Evolutionary conservation across 2,888 invertebrate genomes (phyloP), one percentile per base, ranked within the genome.

Genomic region (Gerosis bhagava): DNA sequence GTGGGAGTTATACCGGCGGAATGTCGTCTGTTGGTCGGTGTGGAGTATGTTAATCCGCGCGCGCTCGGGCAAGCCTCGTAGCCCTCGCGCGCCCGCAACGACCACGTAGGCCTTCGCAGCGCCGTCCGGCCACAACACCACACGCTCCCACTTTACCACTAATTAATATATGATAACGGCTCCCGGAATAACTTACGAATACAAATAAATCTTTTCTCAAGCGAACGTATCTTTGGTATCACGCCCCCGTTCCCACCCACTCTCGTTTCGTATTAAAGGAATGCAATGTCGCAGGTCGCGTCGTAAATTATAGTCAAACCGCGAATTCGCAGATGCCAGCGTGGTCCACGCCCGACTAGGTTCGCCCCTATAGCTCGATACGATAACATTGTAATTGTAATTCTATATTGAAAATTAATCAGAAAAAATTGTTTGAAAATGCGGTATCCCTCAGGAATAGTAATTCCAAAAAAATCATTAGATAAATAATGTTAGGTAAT

Each of bases 1-100:
- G 90, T 92, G 89, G 91, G 91, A 84, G 90, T 92, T 67, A 79
- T 92, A 80, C 79, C 83, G 67, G 88, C 91, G 83, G 92, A 92
- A 83, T 91, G 90, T 83, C 90, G 91, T 72, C 90, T 84, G 72
- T 81, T 91, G 87, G 90, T 92, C 74, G 90, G 91, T 76, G 90
- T 90, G 73, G 92, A 92, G 88, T 92, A 89, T 79, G 81, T 91
- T 81, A 87, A 75, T 77, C 75, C 80, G 72, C 77, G 80, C 69
- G 76, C 76, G 76, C 80, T 91, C 76, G 89, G 90, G 59, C 90
- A 89, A 71, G 78, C 86, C 70, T 80, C 90, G 68, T n/a, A n/a
- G n/a, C n/a, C n/a, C n/a, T n/a, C 77, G 80, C 69, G 76, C 76
- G 76, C 80, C 91, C 76, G 89, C 90, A 58, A 89, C 89, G 72